Evolutionary conservation across 2,888 invertebrate genomes (phyloP), one percentile per base, ranked within the genome.

Genomic region (Crossocerus cetratus): DNA sequence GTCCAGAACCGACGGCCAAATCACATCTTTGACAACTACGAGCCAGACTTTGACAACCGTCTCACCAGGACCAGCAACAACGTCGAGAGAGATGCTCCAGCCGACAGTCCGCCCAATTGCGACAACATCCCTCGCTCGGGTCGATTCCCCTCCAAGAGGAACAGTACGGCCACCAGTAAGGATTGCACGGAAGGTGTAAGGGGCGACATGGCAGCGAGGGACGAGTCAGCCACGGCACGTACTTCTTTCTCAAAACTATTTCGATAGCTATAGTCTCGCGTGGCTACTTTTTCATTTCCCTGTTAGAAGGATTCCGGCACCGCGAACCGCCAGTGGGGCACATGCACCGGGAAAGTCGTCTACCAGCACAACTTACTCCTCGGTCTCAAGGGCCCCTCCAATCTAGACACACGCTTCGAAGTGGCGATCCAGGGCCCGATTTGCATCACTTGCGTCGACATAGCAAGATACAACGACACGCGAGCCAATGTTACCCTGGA

Each of bases 361-460:
- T 86, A 86, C 56, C 83, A 83, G 45, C 86, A 86, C 56, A 84
- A 86, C 56, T 60, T 86, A 8, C 72, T 77, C 3, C 57, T 86
- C 22, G 76, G 77, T 3, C 32, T 80, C 44, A 78, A 68, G 11
- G 80, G 83, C 4, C 58, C 78, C 2, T 76, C 80, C 3, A 69
- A 70, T 8, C 32, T 81, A 18, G 74, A 83, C 16, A 77, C 79
- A 0, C 44, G 72, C 2, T 86, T 91, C 77, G 83, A 91, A 87
- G 86, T 91, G 13, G 88, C 87, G 32, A 84, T 91, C 3, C 90
- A 91, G 16, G 91, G 88, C 1, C 83, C 86, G 0, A 86, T 90
- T 14, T 86, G 87, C 56, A 90, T 92, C 83, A 90, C 89, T 3
- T 91, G 91, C 65, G 90, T 91, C 13, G 89, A 90, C 69, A 86